Percentiles rank a stretch among this genome's conserved stretches.
phyloP scores from a whole-genome alignment of 2,113 vertebrate genomes.

The Phylloscopus whistleri region DNA sequence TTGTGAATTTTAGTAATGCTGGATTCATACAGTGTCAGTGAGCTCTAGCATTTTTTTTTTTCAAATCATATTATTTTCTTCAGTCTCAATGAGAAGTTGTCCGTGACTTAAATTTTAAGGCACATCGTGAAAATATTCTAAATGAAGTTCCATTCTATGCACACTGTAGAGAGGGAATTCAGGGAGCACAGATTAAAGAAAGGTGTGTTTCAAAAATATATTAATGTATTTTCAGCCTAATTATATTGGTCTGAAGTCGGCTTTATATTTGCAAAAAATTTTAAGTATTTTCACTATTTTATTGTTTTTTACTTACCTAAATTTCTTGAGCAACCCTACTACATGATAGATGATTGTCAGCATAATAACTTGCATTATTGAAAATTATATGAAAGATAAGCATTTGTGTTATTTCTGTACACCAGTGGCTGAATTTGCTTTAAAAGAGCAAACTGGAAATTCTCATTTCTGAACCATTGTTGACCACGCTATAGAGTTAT shows the following conservation, averaged over 20 bases:
- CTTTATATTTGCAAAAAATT: background rate
- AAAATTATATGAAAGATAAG: background rate
- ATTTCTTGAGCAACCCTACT: background rate
- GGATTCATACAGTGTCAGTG: background rate
- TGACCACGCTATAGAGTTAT: background rate
- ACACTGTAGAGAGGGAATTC: background rate
- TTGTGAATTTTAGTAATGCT: background rate
- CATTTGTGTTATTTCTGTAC: background rate
- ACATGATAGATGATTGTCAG: background rate
- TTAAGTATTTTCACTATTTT: background rate
- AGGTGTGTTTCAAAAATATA: background rate
- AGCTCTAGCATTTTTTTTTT: background rate
- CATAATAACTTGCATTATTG: background rate
- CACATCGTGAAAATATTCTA: background rate
- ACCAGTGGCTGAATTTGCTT: background rate
- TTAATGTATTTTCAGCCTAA: background rate
- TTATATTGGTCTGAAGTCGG: background rate
- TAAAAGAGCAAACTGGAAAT: background rate
- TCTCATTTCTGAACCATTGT: background rate
- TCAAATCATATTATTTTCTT: background rate
- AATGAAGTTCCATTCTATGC: background rate
- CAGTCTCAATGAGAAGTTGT: background rate
- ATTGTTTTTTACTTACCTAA: background rate
- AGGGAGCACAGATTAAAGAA: background rate
- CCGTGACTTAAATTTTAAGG: background rate